A percentile compares a stretch with the other conserved stretches of the same genome.
These are phyloP conservation scores for Pristionchus maxplancki DNA, from an alignment of 2,888 invertebrate genomes.

Conservation along the genomic window DNA sequence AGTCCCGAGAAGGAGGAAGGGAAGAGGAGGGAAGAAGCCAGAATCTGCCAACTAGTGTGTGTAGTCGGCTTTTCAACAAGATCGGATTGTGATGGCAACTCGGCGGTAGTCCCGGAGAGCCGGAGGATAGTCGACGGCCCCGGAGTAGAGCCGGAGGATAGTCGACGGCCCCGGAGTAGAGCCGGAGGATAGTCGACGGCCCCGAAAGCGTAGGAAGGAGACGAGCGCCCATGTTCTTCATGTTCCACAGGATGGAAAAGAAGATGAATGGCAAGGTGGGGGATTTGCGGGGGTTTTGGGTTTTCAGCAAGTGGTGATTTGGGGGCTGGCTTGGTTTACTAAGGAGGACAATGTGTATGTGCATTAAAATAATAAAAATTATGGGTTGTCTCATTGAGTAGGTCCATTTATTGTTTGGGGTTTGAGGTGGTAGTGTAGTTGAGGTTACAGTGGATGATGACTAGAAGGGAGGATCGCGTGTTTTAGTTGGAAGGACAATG, in stretches of 20 bases:
- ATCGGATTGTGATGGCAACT: background rate
- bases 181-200: background rate
- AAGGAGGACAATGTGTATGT: too few relatives aligned
- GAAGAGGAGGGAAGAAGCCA: background rate
- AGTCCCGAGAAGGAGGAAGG: background rate
- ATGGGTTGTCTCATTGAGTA: too few relatives aligned
- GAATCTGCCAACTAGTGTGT: background rate
- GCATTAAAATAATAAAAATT: too few relatives aligned
- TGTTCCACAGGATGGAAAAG: constrained; percentile 12
- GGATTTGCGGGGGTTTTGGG: background rate
- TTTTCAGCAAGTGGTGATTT: background rate
- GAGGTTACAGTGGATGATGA: too few relatives aligned
- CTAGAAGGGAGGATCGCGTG: too few relatives aligned
- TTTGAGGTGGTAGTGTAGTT: too few relatives aligned
- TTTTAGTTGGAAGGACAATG: too few relatives aligned
- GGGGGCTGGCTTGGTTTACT: background rate
- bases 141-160: background rate
- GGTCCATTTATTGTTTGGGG: too few relatives aligned
- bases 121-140: background rate
- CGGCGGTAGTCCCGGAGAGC: background rate
- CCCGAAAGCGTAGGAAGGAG: too few relatives aligned
- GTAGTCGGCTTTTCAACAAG: background rate
- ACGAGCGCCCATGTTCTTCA: constrained; percentile 1
- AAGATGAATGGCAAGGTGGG: constrained; percentile 35
- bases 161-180: too few relatives aligned